These are phyloP conservation scores for Ficedula albicollis DNA, from an alignment of 2,797 vertebrate genomes.

Conservation along the genomic window DNA sequence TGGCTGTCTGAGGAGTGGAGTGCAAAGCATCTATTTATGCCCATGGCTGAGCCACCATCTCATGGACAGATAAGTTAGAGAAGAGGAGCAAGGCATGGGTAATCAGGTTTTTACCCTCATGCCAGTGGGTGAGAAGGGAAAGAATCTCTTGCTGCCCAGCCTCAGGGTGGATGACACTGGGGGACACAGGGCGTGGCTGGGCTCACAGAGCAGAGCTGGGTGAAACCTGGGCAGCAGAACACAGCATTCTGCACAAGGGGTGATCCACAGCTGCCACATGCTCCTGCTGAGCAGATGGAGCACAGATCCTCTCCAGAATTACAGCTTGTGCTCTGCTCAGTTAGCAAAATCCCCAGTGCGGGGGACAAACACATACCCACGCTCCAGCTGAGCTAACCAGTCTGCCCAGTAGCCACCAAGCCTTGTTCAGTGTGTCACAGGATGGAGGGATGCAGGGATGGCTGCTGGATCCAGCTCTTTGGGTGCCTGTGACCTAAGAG, in stretches of 20 bases:
- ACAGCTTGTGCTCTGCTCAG: neutral
- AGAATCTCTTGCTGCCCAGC: neutral
- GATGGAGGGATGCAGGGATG: neutral
- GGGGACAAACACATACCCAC: neutral
- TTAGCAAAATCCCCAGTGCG: neutral
- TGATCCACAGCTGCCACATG: neutral
- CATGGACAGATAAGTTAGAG: neutral
- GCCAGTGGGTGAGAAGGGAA: neutral
- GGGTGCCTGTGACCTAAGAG: neutral
- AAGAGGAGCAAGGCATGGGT: fast-evolving
- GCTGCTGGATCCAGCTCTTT: neutral
- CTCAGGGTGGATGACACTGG: fast-evolving
- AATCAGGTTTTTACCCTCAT: neutral
- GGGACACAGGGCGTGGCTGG: neutral
- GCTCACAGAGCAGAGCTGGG: neutral
- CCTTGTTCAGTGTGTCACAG: neutral
- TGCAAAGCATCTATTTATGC: neutral
- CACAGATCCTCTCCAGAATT: neutral
- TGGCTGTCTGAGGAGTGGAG: neutral
- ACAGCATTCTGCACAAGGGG: neutral
- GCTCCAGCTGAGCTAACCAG: neutral
- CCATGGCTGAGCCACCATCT: neutral
- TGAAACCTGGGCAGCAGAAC: neutral
- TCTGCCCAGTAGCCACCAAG: neutral
- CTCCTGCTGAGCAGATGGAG: neutral